phyloP scores from a whole-genome alignment of 1,140 invertebrate species.

The Heterodera carotae region DNA sequence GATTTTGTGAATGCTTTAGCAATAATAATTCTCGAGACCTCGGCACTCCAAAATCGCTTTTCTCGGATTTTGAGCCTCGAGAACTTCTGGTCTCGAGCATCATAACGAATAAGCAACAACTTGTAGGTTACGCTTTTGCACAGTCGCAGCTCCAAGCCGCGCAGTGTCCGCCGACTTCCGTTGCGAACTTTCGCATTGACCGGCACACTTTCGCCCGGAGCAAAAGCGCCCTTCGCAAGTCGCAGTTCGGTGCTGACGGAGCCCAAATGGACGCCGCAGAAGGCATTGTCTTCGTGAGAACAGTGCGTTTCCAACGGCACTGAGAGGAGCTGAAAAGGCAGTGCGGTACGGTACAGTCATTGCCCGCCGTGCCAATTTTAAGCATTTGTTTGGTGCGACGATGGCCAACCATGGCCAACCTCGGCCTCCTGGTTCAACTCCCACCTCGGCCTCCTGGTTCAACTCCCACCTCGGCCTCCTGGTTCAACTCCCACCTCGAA shows the following conservation, averaged over 20 bases:
- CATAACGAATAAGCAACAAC: conserved; percentile 23
- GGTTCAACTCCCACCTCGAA: conserved; percentile 52
- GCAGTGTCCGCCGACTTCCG: conserved; percentile 41
- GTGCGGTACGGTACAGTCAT: too few species aligned
- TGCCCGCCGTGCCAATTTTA: too few species aligned
- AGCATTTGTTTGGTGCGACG: too few species aligned
- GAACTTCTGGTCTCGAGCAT: background rate
- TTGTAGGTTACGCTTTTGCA: conserved; percentile 61
- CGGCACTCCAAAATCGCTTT: background rate
- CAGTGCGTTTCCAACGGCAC: conserved; percentile 24
- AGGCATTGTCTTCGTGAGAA: background rate
- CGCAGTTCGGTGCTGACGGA: conserved; percentile 49
- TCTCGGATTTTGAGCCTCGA: background rate
- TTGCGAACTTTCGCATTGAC: conserved; percentile 51
- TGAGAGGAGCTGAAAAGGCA: conserved; percentile 25
- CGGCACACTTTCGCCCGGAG: conserved; percentile 58
- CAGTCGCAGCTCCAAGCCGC: conserved; percentile 40
- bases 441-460: background rate
- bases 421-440: background rate
- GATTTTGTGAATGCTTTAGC: too few species aligned
- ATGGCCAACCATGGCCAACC: too few species aligned
- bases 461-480: conserved; percentile 53
- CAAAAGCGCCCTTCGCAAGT: conserved; percentile 57
- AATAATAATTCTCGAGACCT: too few species aligned
- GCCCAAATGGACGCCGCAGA: conserved; percentile 57